Evolutionary conservation across 2,797 vertebrate genomes (phyloP).

Genomic region (Hyperoplus lanceolatus): DNA sequence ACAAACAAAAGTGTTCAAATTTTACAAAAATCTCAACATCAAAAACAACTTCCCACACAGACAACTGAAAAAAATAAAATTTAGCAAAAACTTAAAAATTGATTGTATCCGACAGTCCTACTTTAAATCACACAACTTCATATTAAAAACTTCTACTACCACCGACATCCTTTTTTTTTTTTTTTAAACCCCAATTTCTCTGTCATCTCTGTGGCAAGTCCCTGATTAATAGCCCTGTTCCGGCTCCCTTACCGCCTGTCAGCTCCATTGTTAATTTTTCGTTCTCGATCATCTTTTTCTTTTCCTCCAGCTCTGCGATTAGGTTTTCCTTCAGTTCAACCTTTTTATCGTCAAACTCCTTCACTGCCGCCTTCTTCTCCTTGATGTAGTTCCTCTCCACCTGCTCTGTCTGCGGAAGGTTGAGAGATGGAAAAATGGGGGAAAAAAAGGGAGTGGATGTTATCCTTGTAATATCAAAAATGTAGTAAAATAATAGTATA

Average conservation of each 20-base stretch:
- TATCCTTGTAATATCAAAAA: background rate
- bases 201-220: slow-evolving; percentile 21
- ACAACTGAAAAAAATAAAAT: background rate
- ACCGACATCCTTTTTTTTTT: slow-evolving; percentile 20
- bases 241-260: slow-evolving; percentile 91
- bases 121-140: slow-evolving; percentile 10
- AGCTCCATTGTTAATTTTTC: slow-evolving; percentile 99
- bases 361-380: slow-evolving; percentile 98
- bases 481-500: background rate
- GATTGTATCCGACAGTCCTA: background rate
- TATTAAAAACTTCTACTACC: slow-evolving; percentile 25
- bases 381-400: slow-evolving; percentile 98
- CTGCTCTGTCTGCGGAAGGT: slow-evolving; percentile 91
- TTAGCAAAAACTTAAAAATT: background rate
- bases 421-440: background rate
- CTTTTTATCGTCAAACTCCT: slow-evolving; percentile 99
- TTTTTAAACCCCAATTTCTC: background rate
- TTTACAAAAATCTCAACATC: no score
- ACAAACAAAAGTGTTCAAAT: background rate
- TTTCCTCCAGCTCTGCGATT: slow-evolving; percentile 97
- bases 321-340: slow-evolving; percentile 98
- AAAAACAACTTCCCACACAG: background rate
- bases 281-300: slow-evolving; percentile 99
- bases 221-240: slow-evolving; percentile 40
- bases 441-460: background rate